phyloP scores from a whole-genome alignment of 2,113 vertebrate genomes.

The Litocranius walleri region DNA sequence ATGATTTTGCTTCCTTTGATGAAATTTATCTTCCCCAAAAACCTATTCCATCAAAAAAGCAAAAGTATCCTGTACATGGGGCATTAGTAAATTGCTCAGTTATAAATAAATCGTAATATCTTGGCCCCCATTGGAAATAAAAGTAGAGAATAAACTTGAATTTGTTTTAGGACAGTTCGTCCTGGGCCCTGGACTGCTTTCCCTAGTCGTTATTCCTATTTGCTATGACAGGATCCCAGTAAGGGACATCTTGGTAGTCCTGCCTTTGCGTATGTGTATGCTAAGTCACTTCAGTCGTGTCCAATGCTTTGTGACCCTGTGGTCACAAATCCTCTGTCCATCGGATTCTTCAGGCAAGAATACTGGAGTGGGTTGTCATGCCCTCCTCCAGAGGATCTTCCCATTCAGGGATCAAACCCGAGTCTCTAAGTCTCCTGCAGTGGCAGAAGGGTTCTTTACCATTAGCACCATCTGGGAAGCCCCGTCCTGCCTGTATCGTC shows the following conservation, averaged over 20 bases:
- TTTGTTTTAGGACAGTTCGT: neutral
- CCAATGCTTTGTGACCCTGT: neutral
- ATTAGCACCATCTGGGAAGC: neutral
- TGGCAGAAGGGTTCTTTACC: neutral
- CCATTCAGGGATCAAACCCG: neutral
- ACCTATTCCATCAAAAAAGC: neutral
- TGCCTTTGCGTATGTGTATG: neutral
- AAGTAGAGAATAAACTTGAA: neutral
- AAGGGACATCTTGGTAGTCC: neutral
- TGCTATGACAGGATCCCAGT: neutral
- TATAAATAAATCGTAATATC: slow-evolving; percentile 8
- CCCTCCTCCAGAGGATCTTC: neutral
- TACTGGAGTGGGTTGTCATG: neutral
- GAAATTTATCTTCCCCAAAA: neutral
- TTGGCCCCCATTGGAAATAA: neutral
- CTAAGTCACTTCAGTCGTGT: neutral
- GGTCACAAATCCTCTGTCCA: neutral
- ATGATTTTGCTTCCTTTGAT: neutral
- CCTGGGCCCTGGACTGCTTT: neutral
- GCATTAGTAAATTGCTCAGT: neutral
- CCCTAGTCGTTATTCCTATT: neutral
- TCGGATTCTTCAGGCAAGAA: neutral
- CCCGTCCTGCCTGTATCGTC: neutral
- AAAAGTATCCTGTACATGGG: neutral
- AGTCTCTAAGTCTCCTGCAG: neutral